phyloP scores from a whole-genome alignment of 2,888 invertebrate genomes.

The Maniola hyperantus region DNA sequence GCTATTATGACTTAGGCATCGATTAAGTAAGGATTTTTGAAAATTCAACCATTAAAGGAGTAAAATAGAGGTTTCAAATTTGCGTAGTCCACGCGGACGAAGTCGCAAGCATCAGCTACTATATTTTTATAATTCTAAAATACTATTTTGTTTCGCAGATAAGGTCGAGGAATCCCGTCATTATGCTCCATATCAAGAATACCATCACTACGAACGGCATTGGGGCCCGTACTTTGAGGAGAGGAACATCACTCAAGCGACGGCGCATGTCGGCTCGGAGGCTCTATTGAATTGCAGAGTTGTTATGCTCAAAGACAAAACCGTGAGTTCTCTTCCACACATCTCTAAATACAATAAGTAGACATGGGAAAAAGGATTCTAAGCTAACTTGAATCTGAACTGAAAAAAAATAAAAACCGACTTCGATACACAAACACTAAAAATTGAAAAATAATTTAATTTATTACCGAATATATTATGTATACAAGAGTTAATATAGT shows the following conservation, averaged over 20 bases:
- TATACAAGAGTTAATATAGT: no score
- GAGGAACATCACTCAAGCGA: slow-evolving; percentile 80
- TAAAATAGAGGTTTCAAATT: no score
- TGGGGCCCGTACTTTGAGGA: slow-evolving; percentile 89
- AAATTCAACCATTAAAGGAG: no score
- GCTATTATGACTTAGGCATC: no score
- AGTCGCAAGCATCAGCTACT: no score
- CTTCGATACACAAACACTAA: no score
- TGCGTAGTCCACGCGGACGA: no score
- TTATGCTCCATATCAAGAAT: slow-evolving; percentile 75
- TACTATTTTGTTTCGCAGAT: slow-evolving; percentile 49
- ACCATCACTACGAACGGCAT: slow-evolving; percentile 87
- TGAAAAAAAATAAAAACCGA: not conserved
- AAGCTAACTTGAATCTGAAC: not conserved
- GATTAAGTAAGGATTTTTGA: no score
- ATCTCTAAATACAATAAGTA: not conserved
- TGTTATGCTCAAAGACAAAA: slow-evolving; percentile 87
- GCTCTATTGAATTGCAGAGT: slow-evolving; percentile 86
- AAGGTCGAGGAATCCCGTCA: slow-evolving; percentile 73
- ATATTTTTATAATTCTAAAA: not conserved
- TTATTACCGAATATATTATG: no score
- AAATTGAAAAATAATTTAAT: not conserved
- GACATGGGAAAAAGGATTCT: not conserved
- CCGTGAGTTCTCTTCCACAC: slow-evolving; percentile 64
- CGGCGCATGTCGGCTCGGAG: slow-evolving; percentile 85